phyloP scores from a whole-genome alignment of 2,797 vertebrate species.

The Arnoldichthys spilopterus region DNA sequence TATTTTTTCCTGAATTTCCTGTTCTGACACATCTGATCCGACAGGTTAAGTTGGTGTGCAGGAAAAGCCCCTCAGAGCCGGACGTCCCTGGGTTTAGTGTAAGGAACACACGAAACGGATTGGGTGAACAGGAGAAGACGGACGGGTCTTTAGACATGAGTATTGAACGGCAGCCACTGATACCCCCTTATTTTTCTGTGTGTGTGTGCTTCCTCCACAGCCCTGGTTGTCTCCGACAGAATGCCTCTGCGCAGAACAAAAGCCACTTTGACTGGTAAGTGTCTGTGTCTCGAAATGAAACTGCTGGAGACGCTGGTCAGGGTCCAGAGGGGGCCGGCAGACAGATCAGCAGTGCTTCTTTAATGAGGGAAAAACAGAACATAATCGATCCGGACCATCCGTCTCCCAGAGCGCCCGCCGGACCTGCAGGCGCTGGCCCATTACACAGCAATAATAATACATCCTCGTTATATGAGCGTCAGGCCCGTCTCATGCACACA shows the following conservation, averaged over 20 bases:
- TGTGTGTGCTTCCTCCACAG: slow-evolving; percentile 62
- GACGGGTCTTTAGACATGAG: slow-evolving; percentile 17
- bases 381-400: slow-evolving; percentile 13
- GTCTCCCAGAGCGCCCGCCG: slow-evolving; percentile 4
- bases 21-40: no score
- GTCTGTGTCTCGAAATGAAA: not conserved
- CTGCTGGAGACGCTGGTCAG: not conserved
- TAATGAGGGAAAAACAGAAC: slow-evolving; percentile 14
- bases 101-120: slow-evolving; percentile 13
- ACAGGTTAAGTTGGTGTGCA: not conserved
- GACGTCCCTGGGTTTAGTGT: not conserved
- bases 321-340: not conserved
- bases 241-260: slow-evolving; percentile 76
- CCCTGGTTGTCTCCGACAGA: slow-evolving; percentile 80
- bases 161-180: not conserved
- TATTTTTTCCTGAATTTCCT: no score
- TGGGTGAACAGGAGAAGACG: slow-evolving; percentile 11
- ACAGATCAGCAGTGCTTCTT: slow-evolving; percentile 10
- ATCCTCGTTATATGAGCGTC: slow-evolving; percentile 23
- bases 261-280: slow-evolving; percentile 85
- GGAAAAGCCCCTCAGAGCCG: not conserved
- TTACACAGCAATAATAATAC: slow-evolving; percentile 35
- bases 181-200: not conserved
- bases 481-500: not conserved
- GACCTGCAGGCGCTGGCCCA: slow-evolving; percentile 9